phyloP scores from a whole-genome alignment of 2,888 invertebrate species.

The Saturnia pavonia region DNA sequence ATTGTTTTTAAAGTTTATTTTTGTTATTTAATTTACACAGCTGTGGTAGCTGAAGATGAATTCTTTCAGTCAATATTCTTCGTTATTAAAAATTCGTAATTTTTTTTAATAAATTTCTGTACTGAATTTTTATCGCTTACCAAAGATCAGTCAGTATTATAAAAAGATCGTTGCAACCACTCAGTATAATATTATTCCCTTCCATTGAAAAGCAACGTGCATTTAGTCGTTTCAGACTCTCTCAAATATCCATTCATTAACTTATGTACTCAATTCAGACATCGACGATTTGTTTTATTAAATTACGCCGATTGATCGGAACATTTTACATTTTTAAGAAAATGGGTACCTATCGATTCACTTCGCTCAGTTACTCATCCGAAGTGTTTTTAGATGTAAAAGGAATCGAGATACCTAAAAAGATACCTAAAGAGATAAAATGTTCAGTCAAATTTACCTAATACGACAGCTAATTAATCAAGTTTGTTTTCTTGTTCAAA shows the following conservation, averaged over 20 bases:
- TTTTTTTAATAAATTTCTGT: neutral
- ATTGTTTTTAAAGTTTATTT: no score
- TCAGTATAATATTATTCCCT: slow-evolving; percentile 42
- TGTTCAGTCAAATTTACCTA: slow-evolving; percentile 52
- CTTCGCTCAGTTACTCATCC: slow-evolving; percentile 42
- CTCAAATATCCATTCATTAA: slow-evolving; percentile 78
- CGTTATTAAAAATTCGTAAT: no score
- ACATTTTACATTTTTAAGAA: slow-evolving; percentile 53
- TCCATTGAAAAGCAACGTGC: slow-evolving; percentile 66
- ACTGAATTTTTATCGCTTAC: slow-evolving; percentile 29
- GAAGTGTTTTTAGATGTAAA: slow-evolving; percentile 40
- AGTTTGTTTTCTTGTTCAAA: slow-evolving; percentile 47
- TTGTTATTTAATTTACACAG: no score
- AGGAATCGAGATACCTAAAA: slow-evolving; percentile 41
- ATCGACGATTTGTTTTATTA: slow-evolving; percentile 73
- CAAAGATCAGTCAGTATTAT: slow-evolving; percentile 50
- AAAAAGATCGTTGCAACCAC: slow-evolving; percentile 48
- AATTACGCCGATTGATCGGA: slow-evolving; percentile 68
- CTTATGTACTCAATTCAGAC: slow-evolving; percentile 75
- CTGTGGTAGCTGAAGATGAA: no score
- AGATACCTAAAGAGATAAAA: slow-evolving; percentile 54
- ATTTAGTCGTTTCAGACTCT: slow-evolving; percentile 76
- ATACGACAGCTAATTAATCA: slow-evolving; percentile 55
- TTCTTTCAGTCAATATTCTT: no score
- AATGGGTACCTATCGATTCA: slow-evolving; percentile 47